A percentile compares a stretch with the other conserved stretches of the same genome.
Conservation (phyloP, 1,140 invertebrate species). For the Drosophila triauraria region DNA sequence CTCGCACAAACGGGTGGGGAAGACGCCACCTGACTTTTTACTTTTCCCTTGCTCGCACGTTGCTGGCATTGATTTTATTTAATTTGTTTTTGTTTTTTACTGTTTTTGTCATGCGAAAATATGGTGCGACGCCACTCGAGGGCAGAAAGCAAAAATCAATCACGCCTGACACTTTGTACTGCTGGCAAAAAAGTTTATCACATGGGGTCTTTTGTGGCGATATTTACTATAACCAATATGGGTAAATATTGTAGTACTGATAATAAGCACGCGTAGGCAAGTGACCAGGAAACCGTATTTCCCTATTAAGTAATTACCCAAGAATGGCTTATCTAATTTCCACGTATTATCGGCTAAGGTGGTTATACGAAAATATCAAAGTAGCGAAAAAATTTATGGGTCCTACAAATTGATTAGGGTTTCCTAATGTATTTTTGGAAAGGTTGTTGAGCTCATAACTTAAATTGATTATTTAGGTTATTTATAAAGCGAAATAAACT, state of each 20-base stretch:
- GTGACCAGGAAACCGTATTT: conserved; percentile 7
- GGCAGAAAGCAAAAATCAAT: conserved; percentile 38
- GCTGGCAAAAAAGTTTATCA: conserved; percentile 24
- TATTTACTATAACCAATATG: conserved; percentile 21
- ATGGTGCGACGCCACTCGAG: conserved; percentile 24
- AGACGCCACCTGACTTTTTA: conserved; percentile 50
- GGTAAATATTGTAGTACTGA: conserved; percentile 34
- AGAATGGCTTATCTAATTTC: conserved; percentile 32
- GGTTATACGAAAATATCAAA: background rate
- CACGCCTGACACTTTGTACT: conserved; percentile 26
- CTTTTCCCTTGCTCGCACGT: conserved; percentile 15
- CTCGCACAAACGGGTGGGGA: conserved; percentile 8
- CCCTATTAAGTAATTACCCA: conserved; percentile 9
- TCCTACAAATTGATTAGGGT: background rate
- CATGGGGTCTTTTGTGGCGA: conserved; percentile 4
- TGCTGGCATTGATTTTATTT: conserved; percentile 51
- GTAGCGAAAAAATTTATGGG: background rate
- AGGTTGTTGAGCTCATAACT: background rate
- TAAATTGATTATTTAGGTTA: background rate
- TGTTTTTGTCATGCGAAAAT: conserved; percentile 33
- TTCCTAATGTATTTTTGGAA: background rate
- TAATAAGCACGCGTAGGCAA: conserved; percentile 26
- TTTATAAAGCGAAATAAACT: background rate
- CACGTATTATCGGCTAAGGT: background rate
- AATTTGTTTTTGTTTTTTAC: conserved; percentile 12